A percentile compares a stretch with the other conserved stretches of the same genome.
These are phyloP conservation scores for Abramis brama DNA, from an alignment of 2,113 vertebrate species.

Conservation along the genomic window DNA sequence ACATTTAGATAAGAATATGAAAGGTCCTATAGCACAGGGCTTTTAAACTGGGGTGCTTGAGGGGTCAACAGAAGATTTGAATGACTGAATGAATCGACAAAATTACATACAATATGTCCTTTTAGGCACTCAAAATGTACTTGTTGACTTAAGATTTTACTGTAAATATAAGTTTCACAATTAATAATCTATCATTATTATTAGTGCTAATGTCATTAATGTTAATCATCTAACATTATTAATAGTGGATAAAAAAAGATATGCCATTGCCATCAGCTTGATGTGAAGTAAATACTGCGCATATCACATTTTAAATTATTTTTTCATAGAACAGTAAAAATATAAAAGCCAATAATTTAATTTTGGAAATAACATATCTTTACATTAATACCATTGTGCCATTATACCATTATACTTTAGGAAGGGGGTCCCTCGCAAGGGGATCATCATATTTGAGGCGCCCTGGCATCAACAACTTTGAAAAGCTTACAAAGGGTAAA, in stretches of 20 bases:
- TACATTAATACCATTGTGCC: neutral
- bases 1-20: too few relatives aligned
- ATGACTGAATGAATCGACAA: neutral
- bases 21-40: too few relatives aligned
- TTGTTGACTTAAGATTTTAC: neutral
- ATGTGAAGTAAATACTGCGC: neutral
- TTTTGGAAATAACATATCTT: neutral
- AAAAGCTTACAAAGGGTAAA: neutral
- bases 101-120: neutral
- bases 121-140: neutral
- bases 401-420: neutral
- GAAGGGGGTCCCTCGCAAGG: neutral
- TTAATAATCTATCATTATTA: neutral
- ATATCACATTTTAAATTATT: neutral
- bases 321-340: neutral
- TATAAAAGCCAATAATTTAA: neutral
- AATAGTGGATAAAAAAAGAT: neutral
- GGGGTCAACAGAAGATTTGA: neutral
- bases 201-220: neutral
- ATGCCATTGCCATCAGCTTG: neutral
- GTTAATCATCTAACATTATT: neutral
- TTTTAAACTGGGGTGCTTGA: too few relatives aligned
- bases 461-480: neutral
- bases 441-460: neutral
- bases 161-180: neutral